Percentiles rank a stretch among this genome's conserved stretches.
Conservation (phyloP, 2,888 invertebrate genomes). For the Diachrysia chrysitis region DNA sequence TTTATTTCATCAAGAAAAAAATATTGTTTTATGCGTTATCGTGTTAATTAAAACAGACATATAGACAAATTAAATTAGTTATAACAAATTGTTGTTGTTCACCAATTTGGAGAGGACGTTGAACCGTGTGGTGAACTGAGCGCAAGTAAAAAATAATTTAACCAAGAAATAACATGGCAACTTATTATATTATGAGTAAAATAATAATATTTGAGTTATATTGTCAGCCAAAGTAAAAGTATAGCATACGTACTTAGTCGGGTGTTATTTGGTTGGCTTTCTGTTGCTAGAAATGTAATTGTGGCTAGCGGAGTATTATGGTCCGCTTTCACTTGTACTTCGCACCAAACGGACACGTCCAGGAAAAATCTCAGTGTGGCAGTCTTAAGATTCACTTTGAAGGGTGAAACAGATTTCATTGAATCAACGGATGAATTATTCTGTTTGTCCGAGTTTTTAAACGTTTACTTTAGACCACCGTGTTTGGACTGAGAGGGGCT, state of each 20-base stretch:
- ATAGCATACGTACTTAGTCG: too few relatives aligned
- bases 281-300: too few relatives aligned
- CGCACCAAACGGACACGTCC: conserved; percentile 60
- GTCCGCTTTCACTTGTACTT: conserved; percentile 44
- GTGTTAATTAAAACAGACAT: too few relatives aligned
- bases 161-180: neutral
- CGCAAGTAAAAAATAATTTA: neutral
- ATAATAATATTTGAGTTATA: too few relatives aligned
- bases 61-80: too few relatives aligned
- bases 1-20: too few relatives aligned
- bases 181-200: neutral
- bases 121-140: neutral
- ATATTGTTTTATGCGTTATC: too few relatives aligned
- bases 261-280: too few relatives aligned
- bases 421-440: conserved; percentile 83
- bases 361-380: conserved; percentile 77
- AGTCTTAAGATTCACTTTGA: conserved; percentile 76
- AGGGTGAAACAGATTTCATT: conserved; percentile 75
- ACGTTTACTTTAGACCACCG: conserved; percentile 66
- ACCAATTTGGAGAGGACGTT: too few relatives aligned
- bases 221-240: too few relatives aligned
- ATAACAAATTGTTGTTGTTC: too few relatives aligned
- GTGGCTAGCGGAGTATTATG: too few relatives aligned
- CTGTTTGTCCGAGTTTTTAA: conserved; percentile 83
- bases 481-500: conserved; percentile 62